Evolutionary conservation across 2,888 invertebrate species (phyloP).

Genomic region (Hesperia comma): DNA sequence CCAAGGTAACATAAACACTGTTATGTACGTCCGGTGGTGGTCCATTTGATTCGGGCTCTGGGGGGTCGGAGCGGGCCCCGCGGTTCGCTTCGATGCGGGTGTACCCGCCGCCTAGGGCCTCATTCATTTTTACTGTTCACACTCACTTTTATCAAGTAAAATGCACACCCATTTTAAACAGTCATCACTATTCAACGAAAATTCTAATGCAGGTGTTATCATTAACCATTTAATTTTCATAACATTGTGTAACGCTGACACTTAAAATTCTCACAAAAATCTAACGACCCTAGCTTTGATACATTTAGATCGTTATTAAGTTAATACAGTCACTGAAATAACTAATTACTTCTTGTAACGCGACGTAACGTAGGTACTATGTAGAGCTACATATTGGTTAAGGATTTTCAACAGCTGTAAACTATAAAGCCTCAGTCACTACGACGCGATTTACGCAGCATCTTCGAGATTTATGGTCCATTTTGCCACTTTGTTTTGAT

Average conservation of each 20-base stretch:
- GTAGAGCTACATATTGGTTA: constrained; percentile 20
- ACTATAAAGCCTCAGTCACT: not conserved
- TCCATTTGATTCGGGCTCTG: constrained; percentile 80
- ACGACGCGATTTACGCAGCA: not conserved
- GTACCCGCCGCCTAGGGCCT: constrained; percentile 86
- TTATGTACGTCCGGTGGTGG: constrained; percentile 89
- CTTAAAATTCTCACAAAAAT: not conserved
- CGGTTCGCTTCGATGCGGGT: constrained; percentile 85
- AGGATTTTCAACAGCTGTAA: not conserved
- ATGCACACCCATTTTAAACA: constrained; percentile 8
- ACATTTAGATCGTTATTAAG: not conserved
- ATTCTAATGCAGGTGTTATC: not conserved
- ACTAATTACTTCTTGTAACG: constrained; percentile 1
- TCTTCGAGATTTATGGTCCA: constrained; percentile 5
- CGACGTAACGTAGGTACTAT: not conserved
- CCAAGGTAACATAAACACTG: constrained; percentile 88
- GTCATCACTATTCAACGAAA: constrained; percentile 7
- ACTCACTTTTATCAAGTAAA: constrained; percentile 1
- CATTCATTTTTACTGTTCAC: constrained; percentile 78
- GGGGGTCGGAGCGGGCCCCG: constrained; percentile 77
- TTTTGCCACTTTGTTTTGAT: constrained; percentile 19
- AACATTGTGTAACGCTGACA: too few species aligned
- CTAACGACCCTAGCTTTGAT: not conserved
- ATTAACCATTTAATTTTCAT: too few species aligned
- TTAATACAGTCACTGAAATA: not conserved